phyloP scores from a whole-genome alignment of 1,140 invertebrate genomes.

The Aphaenogaster rudis region DNA sequence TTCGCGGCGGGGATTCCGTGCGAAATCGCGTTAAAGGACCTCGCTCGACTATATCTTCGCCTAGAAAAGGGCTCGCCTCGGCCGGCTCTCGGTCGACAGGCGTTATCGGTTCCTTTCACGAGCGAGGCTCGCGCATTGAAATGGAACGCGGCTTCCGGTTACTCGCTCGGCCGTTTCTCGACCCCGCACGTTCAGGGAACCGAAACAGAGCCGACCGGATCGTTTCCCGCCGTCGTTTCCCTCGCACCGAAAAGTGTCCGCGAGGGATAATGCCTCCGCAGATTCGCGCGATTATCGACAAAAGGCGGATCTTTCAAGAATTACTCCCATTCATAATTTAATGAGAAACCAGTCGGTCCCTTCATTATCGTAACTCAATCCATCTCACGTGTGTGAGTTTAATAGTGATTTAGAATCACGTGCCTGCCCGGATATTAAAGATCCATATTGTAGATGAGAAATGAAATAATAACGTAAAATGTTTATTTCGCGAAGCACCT shows the following conservation, averaged over 20 bases:
- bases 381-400: background rate
- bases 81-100: slow-evolving; percentile 10
- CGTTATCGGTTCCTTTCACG: slow-evolving; percentile 78
- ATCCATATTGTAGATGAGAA: background rate
- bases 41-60: slow-evolving; percentile 46
- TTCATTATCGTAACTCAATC: background rate
- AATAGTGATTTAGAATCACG: background rate
- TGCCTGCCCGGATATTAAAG: background rate
- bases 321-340: slow-evolving; percentile 28
- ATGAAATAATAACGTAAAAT: background rate
- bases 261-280: slow-evolving; percentile 43
- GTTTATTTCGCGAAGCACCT: background rate
- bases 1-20: slow-evolving; percentile 22
- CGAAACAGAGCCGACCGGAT: slow-evolving; percentile 58
- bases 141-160: slow-evolving; percentile 73
- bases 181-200: slow-evolving; percentile 49
- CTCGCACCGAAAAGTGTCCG: slow-evolving; percentile 37
- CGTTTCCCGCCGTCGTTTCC: slow-evolving; percentile 25
- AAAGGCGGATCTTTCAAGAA: slow-evolving; percentile 9
- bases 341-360: background rate
- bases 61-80: slow-evolving; percentile 54
- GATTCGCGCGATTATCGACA: slow-evolving; percentile 15
- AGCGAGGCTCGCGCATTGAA: slow-evolving; percentile 73
- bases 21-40: slow-evolving; percentile 61
- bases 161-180: slow-evolving; percentile 70